Evolutionary conservation across 1,140 invertebrate species (phyloP).

Genomic region (Pogonognathellus flavescens): DNA sequence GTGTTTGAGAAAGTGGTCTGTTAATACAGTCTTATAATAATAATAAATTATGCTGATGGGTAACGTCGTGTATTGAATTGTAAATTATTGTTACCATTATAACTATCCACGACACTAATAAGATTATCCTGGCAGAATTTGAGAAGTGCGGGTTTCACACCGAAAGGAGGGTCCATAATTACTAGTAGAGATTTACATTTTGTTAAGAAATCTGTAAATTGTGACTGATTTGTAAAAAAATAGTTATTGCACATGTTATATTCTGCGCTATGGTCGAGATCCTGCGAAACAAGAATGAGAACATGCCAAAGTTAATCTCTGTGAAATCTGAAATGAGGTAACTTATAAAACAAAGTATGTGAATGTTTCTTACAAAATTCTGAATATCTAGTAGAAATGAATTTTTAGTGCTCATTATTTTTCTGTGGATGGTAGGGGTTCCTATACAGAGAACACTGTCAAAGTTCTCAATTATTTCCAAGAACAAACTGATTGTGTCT

Average conservation of each 20-base stretch:
- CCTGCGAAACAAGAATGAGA: background rate
- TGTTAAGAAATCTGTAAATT: constrained; percentile 37
- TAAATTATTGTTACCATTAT: background rate
- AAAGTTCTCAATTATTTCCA: background rate
- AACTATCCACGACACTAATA: background rate
- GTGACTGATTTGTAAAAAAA: constrained; percentile 37
- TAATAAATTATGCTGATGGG: too few relatives aligned
- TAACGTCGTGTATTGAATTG: background rate
- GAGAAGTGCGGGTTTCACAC: constrained; percentile 48
- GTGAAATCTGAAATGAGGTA: background rate
- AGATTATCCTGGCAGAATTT: constrained; percentile 29
- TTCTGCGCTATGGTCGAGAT: constrained; percentile 14
- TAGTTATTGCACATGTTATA: constrained; percentile 59
- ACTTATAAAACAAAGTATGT: background rate
- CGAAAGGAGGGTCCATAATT: constrained; percentile 54
- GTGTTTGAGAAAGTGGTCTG: too few relatives aligned
- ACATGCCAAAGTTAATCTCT: background rate
- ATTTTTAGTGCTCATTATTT: background rate
- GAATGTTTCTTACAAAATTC: background rate
- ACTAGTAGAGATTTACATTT: constrained; percentile 22
- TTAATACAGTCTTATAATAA: too few relatives aligned
- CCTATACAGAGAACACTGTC: constrained; percentile 52
- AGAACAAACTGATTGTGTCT: constrained; percentile 26
- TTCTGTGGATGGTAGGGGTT: constrained; percentile 32
- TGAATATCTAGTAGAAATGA: constrained; percentile 51